phyloP scores from a whole-genome alignment of 2,888 invertebrate genomes.

The Euclidia mi region DNA sequence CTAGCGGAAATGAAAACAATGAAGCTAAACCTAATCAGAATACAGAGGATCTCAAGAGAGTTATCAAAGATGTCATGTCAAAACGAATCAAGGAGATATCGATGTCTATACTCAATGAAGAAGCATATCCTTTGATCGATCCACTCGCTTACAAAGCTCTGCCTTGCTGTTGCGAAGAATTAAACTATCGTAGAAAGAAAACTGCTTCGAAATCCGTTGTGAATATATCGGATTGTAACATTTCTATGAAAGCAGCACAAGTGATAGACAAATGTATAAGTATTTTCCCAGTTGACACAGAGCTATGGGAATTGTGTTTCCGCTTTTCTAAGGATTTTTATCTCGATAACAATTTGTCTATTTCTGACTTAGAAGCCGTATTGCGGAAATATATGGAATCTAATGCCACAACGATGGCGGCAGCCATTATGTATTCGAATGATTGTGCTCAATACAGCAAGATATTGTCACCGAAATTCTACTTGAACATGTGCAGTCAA shows the following conservation, averaged over 20 bases:
- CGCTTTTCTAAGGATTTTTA: slow-evolving; percentile 79
- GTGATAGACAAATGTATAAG: slow-evolving; percentile 81
- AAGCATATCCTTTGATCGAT: slow-evolving; percentile 72
- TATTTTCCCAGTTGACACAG: slow-evolving; percentile 77
- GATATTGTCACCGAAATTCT: slow-evolving; percentile 83
- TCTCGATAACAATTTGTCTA: slow-evolving; percentile 76
- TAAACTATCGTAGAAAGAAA: slow-evolving; percentile 64
- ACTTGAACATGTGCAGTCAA: slow-evolving; percentile 85
- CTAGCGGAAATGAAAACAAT: slow-evolving; percentile 35
- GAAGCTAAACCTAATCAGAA: slow-evolving; percentile 50
- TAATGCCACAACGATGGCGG: slow-evolving; percentile 82
- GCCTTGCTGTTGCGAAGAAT: slow-evolving; percentile 82
- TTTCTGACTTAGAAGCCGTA: slow-evolving; percentile 88
- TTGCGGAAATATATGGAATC: slow-evolving; percentile 89
- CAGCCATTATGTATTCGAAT: slow-evolving; percentile 84
- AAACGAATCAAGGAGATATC: slow-evolving; percentile 83
- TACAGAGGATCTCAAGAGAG: slow-evolving; percentile 72
- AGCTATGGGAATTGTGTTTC: slow-evolving; percentile 83
- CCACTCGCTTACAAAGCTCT: slow-evolving; percentile 64
- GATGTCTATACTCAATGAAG: slow-evolving; percentile 79
- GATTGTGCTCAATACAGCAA: slow-evolving; percentile 84
- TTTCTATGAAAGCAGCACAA: slow-evolving; percentile 74
- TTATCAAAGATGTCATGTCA: slow-evolving; percentile 75
- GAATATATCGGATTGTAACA: slow-evolving; percentile 55
- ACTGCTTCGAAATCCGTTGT: slow-evolving; percentile 40